A percentile compares a stretch with the other conserved stretches of the same genome.
Conservation (phyloP, 2,113 vertebrate species). For the Pituophis catenifer region DNA sequence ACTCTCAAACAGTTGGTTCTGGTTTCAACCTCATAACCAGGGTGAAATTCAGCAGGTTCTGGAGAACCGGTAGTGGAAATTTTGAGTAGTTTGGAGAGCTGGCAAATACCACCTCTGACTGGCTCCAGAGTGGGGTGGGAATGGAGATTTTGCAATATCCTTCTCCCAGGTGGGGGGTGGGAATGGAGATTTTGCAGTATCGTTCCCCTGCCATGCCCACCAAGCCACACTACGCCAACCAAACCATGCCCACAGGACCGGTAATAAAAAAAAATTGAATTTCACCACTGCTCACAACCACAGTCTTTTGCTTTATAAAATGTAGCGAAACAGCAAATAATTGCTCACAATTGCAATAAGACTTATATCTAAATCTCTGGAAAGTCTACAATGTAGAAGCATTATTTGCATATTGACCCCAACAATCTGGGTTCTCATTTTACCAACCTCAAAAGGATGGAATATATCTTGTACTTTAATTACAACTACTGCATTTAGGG, state of each 20-base stretch:
- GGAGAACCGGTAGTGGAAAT: too few relatives aligned
- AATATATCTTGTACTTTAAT: not conserved
- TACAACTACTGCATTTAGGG: not conserved
- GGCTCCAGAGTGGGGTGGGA: too few relatives aligned
- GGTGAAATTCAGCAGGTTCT: too few relatives aligned
- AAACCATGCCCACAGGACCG: too few relatives aligned
- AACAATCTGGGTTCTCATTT: not conserved
- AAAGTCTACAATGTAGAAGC: not conserved
- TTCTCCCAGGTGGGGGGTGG: too few relatives aligned
- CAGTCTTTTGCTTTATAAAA: not conserved
- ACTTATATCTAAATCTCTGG: not conserved
- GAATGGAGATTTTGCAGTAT: too few relatives aligned
- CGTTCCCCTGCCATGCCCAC: too few relatives aligned
- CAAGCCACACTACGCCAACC: too few relatives aligned
- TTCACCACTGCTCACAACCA: not conserved
- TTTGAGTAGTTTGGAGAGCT: too few relatives aligned
- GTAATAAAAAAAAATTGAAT: too few relatives aligned
- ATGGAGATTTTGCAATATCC: too few relatives aligned
- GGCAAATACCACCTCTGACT: too few relatives aligned
- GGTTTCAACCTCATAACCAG: not conserved
- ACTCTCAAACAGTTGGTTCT: not conserved
- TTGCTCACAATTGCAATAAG: not conserved
- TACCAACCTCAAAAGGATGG: not conserved
- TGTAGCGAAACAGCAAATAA: not conserved
- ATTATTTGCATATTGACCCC: not conserved